These are phyloP conservation scores for Pelosia muscerda DNA, from an alignment of 2,888 invertebrate species.

Conservation along the genomic window DNA sequence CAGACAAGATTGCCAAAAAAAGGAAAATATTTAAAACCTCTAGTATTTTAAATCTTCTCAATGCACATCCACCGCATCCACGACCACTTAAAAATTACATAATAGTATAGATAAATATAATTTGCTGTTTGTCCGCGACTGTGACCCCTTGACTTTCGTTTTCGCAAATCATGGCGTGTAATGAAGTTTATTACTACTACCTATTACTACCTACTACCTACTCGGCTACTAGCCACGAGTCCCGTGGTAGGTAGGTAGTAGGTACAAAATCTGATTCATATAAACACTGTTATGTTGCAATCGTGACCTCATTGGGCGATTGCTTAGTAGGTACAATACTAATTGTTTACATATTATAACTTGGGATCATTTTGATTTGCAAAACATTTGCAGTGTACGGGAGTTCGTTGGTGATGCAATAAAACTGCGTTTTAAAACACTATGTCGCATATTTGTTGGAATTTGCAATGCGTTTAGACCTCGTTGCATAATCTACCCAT, in stretches of 20 bases:
- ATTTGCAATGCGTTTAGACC: conserved; percentile 15
- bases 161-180: no score
- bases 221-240: no score
- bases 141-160: no score
- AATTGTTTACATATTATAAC: conserved; percentile 9
- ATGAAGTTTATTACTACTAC: no score
- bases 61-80: no score
- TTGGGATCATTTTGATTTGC: conserved; percentile 11
- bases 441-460: conserved; percentile 15
- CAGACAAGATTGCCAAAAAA: no score
- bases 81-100: no score
- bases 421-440: conserved; percentile 12
- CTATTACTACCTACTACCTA: no score
- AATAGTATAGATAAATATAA: no score
- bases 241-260: not conserved
- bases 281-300: conserved; percentile 2
- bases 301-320: conserved; percentile 11
- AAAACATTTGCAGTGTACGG: conserved; percentile 6
- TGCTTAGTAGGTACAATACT: not conserved
- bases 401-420: conserved; percentile 13
- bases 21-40: no score
- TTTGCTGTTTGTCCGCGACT: no score
- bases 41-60: no score
- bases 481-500: conserved; percentile 28
- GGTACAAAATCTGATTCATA: not conserved